Percentiles rank a stretch among this genome's conserved stretches.
Conservation (phyloP, 2,888 invertebrate species). For the Chymomyza caudatula region DNA sequence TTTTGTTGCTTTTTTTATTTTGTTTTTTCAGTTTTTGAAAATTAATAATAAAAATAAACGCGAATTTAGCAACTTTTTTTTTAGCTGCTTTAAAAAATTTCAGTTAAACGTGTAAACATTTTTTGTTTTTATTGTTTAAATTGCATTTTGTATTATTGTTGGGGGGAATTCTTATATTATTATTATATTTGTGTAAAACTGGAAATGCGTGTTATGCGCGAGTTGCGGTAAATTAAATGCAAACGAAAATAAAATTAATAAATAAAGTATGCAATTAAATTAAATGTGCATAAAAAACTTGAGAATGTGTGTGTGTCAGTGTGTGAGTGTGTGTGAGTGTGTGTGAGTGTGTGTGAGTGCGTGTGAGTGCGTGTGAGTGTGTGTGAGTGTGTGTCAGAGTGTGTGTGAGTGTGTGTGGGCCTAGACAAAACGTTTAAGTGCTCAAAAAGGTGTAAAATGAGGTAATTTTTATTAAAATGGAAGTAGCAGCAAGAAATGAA, state of each 20-base stretch:
- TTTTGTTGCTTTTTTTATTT: not conserved
- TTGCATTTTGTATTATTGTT: not conserved
- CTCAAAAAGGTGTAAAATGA: constrained; percentile 57
- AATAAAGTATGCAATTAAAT: not conserved
- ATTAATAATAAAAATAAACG: constrained; percentile 7
- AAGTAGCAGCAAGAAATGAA: constrained; percentile 5
- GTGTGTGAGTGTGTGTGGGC: not conserved
- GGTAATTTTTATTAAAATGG: constrained; percentile 51
- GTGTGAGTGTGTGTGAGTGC: not conserved
- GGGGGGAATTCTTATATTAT: constrained; percentile 5
- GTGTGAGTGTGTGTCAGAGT: not conserved
- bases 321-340: not conserved
- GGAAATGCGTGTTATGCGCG: constrained; percentile 10
- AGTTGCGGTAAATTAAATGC: constrained; percentile 11
- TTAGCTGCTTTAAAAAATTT: not conserved
- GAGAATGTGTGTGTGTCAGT: not conserved
- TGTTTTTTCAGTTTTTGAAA: not conserved
- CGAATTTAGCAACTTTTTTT: constrained; percentile 2
- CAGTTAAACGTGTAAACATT: not conserved
- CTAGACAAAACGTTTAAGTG: constrained; percentile 20
- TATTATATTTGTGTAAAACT: constrained; percentile 22
- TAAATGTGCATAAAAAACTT: not conserved
- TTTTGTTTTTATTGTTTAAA: constrained; percentile 3
- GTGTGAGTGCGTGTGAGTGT: not conserved
- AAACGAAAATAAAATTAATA: not conserved